Evolutionary conservation across 2,888 invertebrate species (phyloP), one percentile per base, ranked within the genome.

Genomic region (Mechanitis mazaeus): DNA sequence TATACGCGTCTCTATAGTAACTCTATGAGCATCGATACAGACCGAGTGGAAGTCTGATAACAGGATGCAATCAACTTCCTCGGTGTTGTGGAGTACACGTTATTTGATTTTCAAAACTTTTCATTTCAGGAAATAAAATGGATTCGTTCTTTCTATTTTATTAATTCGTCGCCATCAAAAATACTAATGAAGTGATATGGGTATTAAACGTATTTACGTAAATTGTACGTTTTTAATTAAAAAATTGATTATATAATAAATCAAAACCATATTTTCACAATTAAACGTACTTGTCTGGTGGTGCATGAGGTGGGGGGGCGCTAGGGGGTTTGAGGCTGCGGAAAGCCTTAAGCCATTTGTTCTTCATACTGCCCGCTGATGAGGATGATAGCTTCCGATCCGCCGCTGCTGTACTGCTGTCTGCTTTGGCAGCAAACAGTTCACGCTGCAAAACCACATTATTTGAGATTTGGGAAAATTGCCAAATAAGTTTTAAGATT

Each of bases 311-410:
- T 64, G 84, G 87, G 57, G 91, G 92, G 64, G 91, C 92, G 71
- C 92, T 92, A 72, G 95, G 94, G 53, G 96, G 96, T 89, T 97
- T 97, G 72, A 98, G 92, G 86, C 96, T 97, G 84, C 96, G 95
- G 92, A 98, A 97, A 70, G 98, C 98, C 88, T 98, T 98, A 77
- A 98, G 91, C 98, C 98, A 98, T 92, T 98, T 98, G 83, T 95
- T 97, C 91, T 98, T 98, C 94, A 98, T 98, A 85, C 95, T 95
- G 77, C 95, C 94, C 70, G 95, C 94, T 71, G 95, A 96, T 63
- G 95, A 94, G 59, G 95, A 94, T 54, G 96, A 96, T 91, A 96
- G 93, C 90, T 96, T 97, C 69, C 96, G 93, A 85, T 96, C 96
- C 72, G 93, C 91, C 77, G 92, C 91, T 73, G 93, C 89, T 75